phyloP scores from a whole-genome alignment of 2,888 invertebrate species.

The Dryobotodes eremita region DNA sequence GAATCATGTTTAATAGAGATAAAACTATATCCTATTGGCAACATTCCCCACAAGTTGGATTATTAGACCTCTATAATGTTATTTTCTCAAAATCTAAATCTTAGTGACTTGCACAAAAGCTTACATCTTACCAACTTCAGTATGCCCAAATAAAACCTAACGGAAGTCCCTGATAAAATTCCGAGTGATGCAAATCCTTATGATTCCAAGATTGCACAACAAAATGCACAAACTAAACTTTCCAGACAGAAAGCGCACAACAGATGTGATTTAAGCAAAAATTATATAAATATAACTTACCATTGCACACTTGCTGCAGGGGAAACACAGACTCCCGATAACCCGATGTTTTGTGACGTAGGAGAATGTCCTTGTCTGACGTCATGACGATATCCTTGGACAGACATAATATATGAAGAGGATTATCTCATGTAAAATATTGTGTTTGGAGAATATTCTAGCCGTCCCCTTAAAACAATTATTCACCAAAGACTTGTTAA shows the following conservation, averaged over 20 bases:
- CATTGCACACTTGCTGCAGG: slow-evolving; percentile 19
- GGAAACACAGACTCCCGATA: slow-evolving; percentile 47
- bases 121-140: too few species aligned
- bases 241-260: slow-evolving; percentile 8
- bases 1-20: background rate
- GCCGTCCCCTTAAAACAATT: slow-evolving; percentile 2
- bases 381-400: slow-evolving; percentile 10
- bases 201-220: slow-evolving; percentile 10
- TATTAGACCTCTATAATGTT: too few species aligned
- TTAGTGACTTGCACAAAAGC: background rate
- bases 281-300: slow-evolving; percentile 24
- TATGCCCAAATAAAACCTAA: background rate
- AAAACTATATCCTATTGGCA: background rate
- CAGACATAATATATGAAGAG: background rate
- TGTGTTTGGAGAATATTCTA: background rate
- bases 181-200: background rate
- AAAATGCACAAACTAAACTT: background rate
- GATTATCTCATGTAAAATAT: background rate
- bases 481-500: slow-evolving; percentile 10
- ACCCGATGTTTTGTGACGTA: slow-evolving; percentile 38
- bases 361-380: slow-evolving; percentile 22
- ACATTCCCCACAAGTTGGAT: background rate
- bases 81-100: background rate
- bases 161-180: background rate
- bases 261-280: slow-evolving; percentile 12